These are phyloP conservation scores for Phortica okadai DNA, from an alignment of 2,888 invertebrate genomes.

Conservation along the genomic window DNA sequence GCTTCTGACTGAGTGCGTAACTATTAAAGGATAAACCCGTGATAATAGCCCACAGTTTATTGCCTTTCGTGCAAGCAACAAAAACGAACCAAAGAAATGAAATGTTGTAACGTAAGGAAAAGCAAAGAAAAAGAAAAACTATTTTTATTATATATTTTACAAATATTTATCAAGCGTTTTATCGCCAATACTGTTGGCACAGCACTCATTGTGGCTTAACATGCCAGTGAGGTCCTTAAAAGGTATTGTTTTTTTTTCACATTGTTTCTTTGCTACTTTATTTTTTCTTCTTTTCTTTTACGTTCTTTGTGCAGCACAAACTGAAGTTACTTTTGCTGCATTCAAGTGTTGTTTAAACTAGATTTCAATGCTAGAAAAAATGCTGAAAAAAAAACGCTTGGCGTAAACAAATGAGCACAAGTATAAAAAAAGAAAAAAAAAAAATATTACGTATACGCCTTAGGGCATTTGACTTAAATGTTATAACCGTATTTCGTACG, in stretches of 20 bases:
- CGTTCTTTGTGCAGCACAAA: neutral
- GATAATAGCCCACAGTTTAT: neutral
- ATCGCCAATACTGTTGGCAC: neutral
- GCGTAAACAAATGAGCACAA: neutral
- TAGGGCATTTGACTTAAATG: constrained; percentile 2
- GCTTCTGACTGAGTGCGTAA: neutral
- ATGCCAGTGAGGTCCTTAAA: neutral
- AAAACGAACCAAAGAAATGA: too few relatives aligned
- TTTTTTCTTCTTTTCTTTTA: neutral
- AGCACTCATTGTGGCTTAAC: neutral
- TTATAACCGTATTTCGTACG: neutral
- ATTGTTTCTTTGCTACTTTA: neutral
- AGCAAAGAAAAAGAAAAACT: neutral
- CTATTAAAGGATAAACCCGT: neutral
- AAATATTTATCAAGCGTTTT: constrained; percentile 1
- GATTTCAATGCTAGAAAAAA: neutral
- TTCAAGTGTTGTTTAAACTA: neutral
- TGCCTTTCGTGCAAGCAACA: neutral
- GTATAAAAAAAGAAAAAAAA: neutral
- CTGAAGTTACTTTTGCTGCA: neutral
- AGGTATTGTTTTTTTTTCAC: neutral
- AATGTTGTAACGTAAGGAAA: neutral
- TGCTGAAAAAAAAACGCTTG: neutral
- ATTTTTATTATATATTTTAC: neutral
- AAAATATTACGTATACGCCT: constrained; percentile 6